Percentiles rank a stretch among this genome's conserved stretches.
Conservation (phyloP, 2,888 invertebrate species). For the Drosophila meridionalis region DNA sequence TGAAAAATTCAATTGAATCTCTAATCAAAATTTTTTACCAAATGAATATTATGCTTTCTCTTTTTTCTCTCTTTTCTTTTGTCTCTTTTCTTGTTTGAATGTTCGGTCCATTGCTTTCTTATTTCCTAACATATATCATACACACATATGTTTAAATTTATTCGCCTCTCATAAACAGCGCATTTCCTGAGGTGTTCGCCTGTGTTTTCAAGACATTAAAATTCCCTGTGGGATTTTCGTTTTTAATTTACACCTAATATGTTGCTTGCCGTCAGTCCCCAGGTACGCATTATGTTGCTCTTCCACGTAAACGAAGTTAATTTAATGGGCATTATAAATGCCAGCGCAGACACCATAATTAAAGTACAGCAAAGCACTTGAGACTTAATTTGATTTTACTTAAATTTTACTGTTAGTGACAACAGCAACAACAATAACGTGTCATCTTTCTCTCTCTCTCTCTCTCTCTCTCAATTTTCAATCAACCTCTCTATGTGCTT, state of each 20-base stretch:
- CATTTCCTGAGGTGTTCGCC: not conserved
- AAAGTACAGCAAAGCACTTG: conserved; percentile 57
- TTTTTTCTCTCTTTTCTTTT: not conserved
- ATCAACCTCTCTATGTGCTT: not conserved
- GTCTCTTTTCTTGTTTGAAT: not conserved
- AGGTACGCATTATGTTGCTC: conserved; percentile 11
- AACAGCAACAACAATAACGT: conserved; percentile 5
- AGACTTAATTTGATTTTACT: conserved; percentile 50
- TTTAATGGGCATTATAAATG: conserved; percentile 65
- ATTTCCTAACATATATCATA: not conserved
- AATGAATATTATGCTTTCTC: not conserved
- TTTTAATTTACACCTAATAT: conserved; percentile 33
- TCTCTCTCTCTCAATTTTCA: not conserved
- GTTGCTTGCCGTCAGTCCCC: conserved; percentile 3
- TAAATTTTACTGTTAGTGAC: conserved; percentile 37
- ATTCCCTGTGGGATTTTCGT: not conserved
- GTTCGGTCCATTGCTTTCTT: not conserved
- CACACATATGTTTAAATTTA: not conserved
- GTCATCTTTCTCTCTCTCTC: not conserved
- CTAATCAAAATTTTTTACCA: not conserved
- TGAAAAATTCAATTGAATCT: not conserved
- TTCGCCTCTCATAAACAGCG: not conserved
- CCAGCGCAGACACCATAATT: conserved; percentile 39
- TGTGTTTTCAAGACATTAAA: not conserved
- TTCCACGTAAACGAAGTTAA: conserved; percentile 56